phyloP scores from a whole-genome alignment of 2,797 vertebrate genomes.

The Echeneis naucrates region DNA sequence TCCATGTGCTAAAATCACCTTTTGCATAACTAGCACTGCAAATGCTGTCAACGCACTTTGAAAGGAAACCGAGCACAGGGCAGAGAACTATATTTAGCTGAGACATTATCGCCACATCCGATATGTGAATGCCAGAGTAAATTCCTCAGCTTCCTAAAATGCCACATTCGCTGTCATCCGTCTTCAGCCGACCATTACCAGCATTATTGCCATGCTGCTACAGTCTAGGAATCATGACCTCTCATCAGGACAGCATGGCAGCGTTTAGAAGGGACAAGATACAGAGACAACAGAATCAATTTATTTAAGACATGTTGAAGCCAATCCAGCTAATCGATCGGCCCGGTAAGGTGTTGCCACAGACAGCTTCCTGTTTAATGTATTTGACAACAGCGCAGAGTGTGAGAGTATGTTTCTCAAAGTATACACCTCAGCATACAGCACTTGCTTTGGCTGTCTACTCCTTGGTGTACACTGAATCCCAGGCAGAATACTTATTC shows the following conservation, averaged over 20 bases:
- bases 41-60: conserved; percentile 45
- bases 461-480: background rate
- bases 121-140: conserved; percentile 52
- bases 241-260: conserved; percentile 27
- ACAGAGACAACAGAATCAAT: conserved; percentile 29
- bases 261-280: conserved; percentile 32
- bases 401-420: conserved; percentile 22
- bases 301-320: conserved; percentile 15
- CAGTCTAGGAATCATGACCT: conserved; percentile 52
- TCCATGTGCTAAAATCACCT: conserved; percentile 26
- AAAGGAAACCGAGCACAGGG: conserved; percentile 10
- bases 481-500: background rate
- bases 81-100: conserved; percentile 61
- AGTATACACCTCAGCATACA: background rate
- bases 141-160: conserved; percentile 68
- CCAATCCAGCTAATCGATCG: conserved; percentile 35
- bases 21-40: background rate
- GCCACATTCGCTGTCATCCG: conserved; percentile 47
- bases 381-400: conserved; percentile 37
- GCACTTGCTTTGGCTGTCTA: conserved; percentile 5
- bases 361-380: conserved; percentile 33
- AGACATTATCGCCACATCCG: conserved; percentile 64
- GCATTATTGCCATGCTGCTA: conserved; percentile 42
- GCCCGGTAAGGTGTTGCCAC: conserved; percentile 16
- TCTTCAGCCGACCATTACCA: conserved; percentile 40